Evolutionary conservation across 2,888 invertebrate species (phyloP), one percentile per base, ranked within the genome.

Genomic region (Nemapogon koenigi): DNA sequence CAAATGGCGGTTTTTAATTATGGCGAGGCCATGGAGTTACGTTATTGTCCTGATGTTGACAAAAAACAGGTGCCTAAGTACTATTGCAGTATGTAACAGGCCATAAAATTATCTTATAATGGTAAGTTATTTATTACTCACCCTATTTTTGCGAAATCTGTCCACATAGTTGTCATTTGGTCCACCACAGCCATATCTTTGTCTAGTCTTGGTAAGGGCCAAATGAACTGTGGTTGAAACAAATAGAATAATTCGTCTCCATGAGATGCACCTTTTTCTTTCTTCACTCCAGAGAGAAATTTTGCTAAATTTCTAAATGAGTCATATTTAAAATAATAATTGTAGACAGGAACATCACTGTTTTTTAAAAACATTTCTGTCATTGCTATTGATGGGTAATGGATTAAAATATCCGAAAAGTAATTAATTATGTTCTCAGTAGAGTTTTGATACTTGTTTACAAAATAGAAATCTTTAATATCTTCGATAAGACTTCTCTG

Each of bases 101-200:
- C n/a, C n/a, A n/a, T n/a, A n/a, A n/a, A n/a, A n/a, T n/a, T n/a
- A n/a, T n/a, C n/a, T n/a, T n/a, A n/a, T n/a, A n/a, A n/a, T n/a
- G n/a, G n/a, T n/a, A n/a, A n/a, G n/a, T n/a, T n/a, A n/a, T n/a
- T n/a, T n/a, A 22, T n/a, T 18, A 43, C 50, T 49, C 42, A 59
- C 60, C 59, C 53, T 11, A 46, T 50, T 45, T 46, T 55, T 15
- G 57, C 56, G 41, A 60, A 52, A 37, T 42, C 52, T 1, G 55
- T 49, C 60, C 59, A 60, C 14, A 53, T 38, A 4, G 39, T 46
- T 3, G 40, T 44, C 15, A 43, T 39, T 16, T 27, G 19, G 8
- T 41, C 37, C 1, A 43, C 19, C 27, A 43, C 18, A 10, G 17
- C 19, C 2, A 28, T 18, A 25, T 43, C 43, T 15, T 36, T 40